Base-by-base conservation (phyloP, 64 coral and sea anemone species). In the Stylophora pistillata region DNA sequence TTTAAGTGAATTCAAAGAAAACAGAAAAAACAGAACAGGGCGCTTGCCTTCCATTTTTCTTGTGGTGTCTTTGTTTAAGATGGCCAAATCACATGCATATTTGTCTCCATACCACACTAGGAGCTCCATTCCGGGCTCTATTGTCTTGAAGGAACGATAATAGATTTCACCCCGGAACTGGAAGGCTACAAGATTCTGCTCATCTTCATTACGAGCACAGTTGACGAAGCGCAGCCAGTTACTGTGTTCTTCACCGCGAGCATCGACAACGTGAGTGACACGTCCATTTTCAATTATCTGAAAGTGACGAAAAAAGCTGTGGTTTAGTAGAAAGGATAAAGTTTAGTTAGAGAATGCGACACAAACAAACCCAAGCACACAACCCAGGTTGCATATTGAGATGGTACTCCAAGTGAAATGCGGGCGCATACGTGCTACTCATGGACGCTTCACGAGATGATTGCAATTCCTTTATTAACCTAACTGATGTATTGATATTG, bases 171-270 rank as follows among this genome's bases (percentile, higher is more conserved):
- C 91, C 14, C 87, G 86, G 57, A 88, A 93, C 71, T 93, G 91
- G 23, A 93, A 93, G 52, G 91, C 91, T 15, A 93, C 78, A 16
- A 93, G 85, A 81, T 93, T 93, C 63, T 93, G 91, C 57, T 93
- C 91, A 53, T 93, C 91, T 66, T 93, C 91, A 76, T 88, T 86
- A 15, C 91, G 91, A 56, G 91, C 91, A 83, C 91, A 93, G 68
- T 93, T 93, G 33, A 93, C 87, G 58, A 93, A 93, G 4, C 91
- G 86, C 31, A 93, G 72, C 91, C 91, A 93, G 37, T 93, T 93
- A 5, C 86, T 80, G 61, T 88, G 29, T 37, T 75, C 82, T 56
- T 93, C 85, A 30, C 83, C 91, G 15, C 87, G 78, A 23, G 85
- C 91, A 64, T 93, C 78, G 18, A 93, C 85, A 54, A 93, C 91